A percentile compares a stretch with the other conserved stretches of the same genome.
Evolutionary conservation across 2,113 vertebrate genomes (phyloP).

Genomic region (Salvelinus namaycush): DNA sequence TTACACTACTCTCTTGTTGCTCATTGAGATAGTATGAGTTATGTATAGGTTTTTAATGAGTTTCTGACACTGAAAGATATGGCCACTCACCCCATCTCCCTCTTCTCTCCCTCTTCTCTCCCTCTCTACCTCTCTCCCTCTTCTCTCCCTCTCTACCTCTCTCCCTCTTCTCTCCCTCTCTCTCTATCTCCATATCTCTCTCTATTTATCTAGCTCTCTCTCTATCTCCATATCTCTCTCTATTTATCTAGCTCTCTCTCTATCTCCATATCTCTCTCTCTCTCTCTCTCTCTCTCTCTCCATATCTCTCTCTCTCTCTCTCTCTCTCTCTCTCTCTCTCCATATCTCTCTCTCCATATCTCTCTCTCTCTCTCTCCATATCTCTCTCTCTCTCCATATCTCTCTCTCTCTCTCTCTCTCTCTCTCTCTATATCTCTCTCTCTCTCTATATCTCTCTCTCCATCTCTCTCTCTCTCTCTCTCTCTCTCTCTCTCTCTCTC

Average conservation of each 20-base stretch:
- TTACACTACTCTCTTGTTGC: not conserved
- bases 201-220: slow-evolving; percentile 10
- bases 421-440: no score
- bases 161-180: no score
- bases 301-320: no score
- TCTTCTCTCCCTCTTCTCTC: slow-evolving; percentile 20
- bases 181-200: not conserved
- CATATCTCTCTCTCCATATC: not conserved
- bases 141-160: slow-evolving; percentile 7
- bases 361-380: not conserved
- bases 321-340: slow-evolving; percentile 10
- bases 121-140: slow-evolving; percentile 16
- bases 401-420: no score
- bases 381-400: not conserved
- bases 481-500: not conserved
- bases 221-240: not conserved
- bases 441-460: no score
- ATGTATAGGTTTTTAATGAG: not conserved
- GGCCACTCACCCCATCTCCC: not conserved
- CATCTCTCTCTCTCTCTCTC: no score
- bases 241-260: not conserved
- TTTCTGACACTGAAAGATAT: not conserved
- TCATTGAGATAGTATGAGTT: not conserved
- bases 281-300: no score
- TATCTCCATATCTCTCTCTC: no score